Evolutionary conservation across 2,797 vertebrate species (phyloP).

Genomic region (Hypotaenidia philippensis): DNA sequence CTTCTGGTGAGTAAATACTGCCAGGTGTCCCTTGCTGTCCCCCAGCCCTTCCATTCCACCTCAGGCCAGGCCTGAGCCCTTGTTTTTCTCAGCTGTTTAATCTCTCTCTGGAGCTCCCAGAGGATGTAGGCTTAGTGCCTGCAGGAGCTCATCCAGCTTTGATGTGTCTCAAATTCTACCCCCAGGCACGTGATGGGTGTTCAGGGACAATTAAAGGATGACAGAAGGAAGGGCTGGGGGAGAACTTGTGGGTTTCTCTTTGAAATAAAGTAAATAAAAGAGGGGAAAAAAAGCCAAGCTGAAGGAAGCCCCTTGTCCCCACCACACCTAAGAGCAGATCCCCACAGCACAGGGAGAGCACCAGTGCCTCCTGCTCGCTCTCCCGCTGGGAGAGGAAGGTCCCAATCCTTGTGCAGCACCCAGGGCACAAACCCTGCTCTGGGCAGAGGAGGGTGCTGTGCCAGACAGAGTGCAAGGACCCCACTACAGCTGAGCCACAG

Average conservation of each 20-base stretch:
- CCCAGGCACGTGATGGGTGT: not conserved
- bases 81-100: not conserved
- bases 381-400: not conserved
- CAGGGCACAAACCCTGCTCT: not conserved
- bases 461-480: not conserved
- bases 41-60: not conserved
- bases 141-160: constrained; percentile 18
- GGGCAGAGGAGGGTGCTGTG: not conserved
- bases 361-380: not conserved
- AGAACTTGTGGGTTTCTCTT: not conserved
- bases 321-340: not conserved
- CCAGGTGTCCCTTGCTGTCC: not conserved
- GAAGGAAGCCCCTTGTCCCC: not conserved
- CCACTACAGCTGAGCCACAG: not conserved
- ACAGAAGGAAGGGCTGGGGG: not conserved
- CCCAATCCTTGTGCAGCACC: not conserved
- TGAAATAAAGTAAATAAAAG: not conserved
- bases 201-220: constrained; percentile 19
- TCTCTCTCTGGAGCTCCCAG: not conserved
- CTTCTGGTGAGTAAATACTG: not conserved
- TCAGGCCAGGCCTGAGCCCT: not conserved
- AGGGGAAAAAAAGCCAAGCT: not conserved
- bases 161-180: constrained; percentile 35
- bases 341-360: not conserved
- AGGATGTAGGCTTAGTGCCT: not conserved